Evolutionary conservation across 2,888 invertebrate species (phyloP), one percentile per base, ranked within the genome.

Genomic region (Polylopha cassiicola): DNA sequence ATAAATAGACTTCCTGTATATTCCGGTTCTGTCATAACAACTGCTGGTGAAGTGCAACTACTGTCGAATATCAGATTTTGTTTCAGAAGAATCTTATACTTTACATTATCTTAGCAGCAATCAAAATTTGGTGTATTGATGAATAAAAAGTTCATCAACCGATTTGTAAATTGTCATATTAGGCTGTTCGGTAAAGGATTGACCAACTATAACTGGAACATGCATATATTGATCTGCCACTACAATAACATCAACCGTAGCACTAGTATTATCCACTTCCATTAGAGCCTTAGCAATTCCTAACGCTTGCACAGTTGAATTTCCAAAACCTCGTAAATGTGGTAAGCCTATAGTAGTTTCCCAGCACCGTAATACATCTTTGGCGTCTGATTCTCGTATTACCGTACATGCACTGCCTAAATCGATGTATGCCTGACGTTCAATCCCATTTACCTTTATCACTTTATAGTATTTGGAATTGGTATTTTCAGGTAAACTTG

Each of bases 381-480:
- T 8, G 3, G 23, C 23, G 2, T 23, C 23, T 4, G 10, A 4
- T 6, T 23, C 23, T 23, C 23, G 9, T 9, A 32, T 22, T 14
- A 32, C 5, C 4, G 32, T 32, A 21, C 22, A 14, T 1, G 4
- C 9, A 22, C 23, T 32, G 2, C 32, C 32, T 1, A 32, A 32
- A 32, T 32, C 32, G 5, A 32, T 15, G 15, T 8, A 32, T 7
- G 22, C 15, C 3, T 3, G 5, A 7, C 4, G 3, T 11, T 17
- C 10, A 7, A 3, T 9, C 4, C 30, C 20, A 10, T 30, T 20
- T 10, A 30, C 20, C 9, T 16, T 16, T 6, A 20, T 9, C 10
- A 3, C 6, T 30, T 30, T 30, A 7, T 17, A 11, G n/a, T 30
- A 30, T 11, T 30, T 30, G n/a, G n/a, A n/a, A 16, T 7, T 17